Conservation (phyloP, 2,797 vertebrate genomes). For the Diplodus puntazzo region DNA sequence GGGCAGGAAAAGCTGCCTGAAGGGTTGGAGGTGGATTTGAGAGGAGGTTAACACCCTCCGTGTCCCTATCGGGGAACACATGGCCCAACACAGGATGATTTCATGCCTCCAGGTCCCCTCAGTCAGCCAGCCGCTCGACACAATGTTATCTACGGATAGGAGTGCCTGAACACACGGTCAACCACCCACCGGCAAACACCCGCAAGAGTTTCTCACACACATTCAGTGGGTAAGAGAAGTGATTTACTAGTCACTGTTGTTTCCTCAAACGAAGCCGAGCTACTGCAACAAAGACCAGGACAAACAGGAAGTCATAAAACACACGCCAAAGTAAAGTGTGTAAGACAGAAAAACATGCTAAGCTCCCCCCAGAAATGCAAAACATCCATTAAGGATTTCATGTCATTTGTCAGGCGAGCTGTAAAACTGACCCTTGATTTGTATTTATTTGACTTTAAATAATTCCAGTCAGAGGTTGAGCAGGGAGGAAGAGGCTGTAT, state of each 20-base stretch:
- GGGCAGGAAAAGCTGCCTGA: slow-evolving; percentile 62
- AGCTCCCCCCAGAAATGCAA: neutral
- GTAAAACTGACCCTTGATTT: slow-evolving; percentile 4
- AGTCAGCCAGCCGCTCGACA: slow-evolving; percentile 63
- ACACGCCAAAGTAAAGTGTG: neutral
- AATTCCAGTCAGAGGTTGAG: slow-evolving; percentile 9
- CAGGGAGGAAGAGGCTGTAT: slow-evolving; percentile 15
- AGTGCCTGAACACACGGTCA: slow-evolving; percentile 63
- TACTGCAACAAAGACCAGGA: slow-evolving; percentile 63
- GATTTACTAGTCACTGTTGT: slow-evolving; percentile 58
- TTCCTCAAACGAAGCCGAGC: slow-evolving; percentile 55
- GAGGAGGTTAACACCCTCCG: slow-evolving; percentile 62
- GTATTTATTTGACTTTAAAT: slow-evolving; percentile 28
- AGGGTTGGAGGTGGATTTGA: slow-evolving; percentile 59
- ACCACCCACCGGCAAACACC: slow-evolving; percentile 47
- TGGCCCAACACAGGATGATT: slow-evolving; percentile 61
- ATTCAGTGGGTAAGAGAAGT: slow-evolving; percentile 36
- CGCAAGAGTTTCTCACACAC: slow-evolving; percentile 65
- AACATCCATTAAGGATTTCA: neutral
- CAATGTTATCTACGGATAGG: slow-evolving; percentile 84
- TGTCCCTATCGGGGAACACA: slow-evolving; percentile 67
- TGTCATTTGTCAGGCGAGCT: slow-evolving; percentile 10
- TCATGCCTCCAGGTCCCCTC: slow-evolving; percentile 62
- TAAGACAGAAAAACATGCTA: slow-evolving; percentile 2
- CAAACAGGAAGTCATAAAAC: slow-evolving; percentile 72